Percentiles rank a stretch among this genome's conserved stretches.
Evolutionary conservation across 2,113 vertebrate species (phyloP).

Genomic region (Myiopsitta monachus): DNA sequence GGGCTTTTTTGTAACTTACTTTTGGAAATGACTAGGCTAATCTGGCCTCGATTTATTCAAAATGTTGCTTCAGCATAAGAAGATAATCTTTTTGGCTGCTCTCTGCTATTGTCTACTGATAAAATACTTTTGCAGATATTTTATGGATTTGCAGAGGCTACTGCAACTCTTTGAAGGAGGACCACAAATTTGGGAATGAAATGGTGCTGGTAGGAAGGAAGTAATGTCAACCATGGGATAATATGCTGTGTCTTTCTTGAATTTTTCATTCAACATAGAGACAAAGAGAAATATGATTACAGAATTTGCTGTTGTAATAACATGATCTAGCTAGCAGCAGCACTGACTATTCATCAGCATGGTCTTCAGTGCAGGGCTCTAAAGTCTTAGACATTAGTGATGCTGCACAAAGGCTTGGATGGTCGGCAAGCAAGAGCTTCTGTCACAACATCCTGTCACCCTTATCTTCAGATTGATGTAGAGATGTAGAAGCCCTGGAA

Average conservation of each 20-base stretch:
- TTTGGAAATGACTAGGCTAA: neutral
- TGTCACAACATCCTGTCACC: neutral
- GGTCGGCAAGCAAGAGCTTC: rapidly evolving
- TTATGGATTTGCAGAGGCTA: neutral
- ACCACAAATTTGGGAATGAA: neutral
- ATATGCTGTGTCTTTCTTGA: neutral
- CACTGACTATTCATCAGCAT: neutral
- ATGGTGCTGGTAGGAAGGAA: neutral
- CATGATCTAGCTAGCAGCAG: neutral
- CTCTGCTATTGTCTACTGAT: neutral
- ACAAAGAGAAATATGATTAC: neutral
- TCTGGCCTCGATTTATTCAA: neutral
- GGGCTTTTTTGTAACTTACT: neutral
- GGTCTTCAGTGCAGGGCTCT: neutral
- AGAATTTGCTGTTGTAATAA: neutral
- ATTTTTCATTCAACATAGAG: neutral
- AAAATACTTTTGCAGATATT: neutral
- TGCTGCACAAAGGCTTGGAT: neutral
- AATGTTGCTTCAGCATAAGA: neutral
- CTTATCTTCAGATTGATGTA: neutral
- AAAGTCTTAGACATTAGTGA: neutral
- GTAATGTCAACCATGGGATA: neutral
- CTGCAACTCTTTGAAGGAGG: neutral
- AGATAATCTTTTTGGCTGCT: neutral
- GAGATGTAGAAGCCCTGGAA: neutral